Conservation (phyloP, 2,797 vertebrate species). For the Bryconaethiops microstoma region DNA sequence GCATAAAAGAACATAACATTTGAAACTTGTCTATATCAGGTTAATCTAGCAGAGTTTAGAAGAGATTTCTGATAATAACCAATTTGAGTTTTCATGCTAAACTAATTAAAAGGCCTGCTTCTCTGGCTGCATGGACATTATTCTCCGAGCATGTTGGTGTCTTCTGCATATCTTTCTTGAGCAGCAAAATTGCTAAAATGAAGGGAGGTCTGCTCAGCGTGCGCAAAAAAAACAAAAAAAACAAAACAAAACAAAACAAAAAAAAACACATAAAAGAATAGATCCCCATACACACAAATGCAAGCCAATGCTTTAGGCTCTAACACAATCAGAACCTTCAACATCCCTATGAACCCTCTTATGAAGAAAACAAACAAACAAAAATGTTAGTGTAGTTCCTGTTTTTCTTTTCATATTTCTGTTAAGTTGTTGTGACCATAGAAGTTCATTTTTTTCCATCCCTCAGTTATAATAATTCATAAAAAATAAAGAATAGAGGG, state of each 20-base stretch:
- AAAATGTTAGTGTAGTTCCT: constrained; percentile 48
- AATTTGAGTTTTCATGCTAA: background rate
- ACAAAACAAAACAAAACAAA: too few species aligned
- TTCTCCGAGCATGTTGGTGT: constrained; percentile 26
- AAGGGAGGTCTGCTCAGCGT: constrained; percentile 54
- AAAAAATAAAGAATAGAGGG: constrained; percentile 52
- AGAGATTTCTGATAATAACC: constrained; percentile 8
- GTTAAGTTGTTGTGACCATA: constrained; percentile 40
- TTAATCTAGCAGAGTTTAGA: constrained; percentile 17
- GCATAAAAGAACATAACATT: constrained; percentile 22
- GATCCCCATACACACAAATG: constrained; percentile 37
- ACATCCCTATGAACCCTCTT: constrained; percentile 50
- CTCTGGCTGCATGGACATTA: constrained; percentile 15
- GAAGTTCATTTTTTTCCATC: constrained; percentile 40
- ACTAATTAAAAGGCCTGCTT: background rate
- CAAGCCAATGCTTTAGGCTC: constrained; percentile 42
- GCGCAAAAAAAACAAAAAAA: constrained; percentile 52
- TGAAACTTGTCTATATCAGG: background rate
- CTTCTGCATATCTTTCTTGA: constrained; percentile 39
- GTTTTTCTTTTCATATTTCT: constrained; percentile 9
- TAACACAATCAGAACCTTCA: constrained; percentile 44
- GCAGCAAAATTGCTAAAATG: constrained; percentile 39
- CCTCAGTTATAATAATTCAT: constrained; percentile 50
- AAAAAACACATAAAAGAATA: constrained; percentile 37
- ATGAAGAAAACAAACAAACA: constrained; percentile 36